phyloP scores from a whole-genome alignment of 2,113 vertebrate species.

The Beaufortia kweichowensis region DNA sequence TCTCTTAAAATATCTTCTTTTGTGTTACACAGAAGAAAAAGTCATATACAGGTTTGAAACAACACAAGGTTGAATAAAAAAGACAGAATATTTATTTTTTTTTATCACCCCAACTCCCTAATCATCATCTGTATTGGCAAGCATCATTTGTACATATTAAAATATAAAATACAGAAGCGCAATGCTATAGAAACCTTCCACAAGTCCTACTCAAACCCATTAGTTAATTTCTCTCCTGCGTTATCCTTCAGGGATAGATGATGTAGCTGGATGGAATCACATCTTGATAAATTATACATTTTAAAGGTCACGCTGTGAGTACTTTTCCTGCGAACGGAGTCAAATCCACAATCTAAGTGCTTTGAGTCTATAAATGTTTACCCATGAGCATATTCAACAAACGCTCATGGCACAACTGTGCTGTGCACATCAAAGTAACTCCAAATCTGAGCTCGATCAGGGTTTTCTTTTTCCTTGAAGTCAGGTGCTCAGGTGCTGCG shows the following conservation, averaged over 20 bases:
- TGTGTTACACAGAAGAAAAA: too few species aligned
- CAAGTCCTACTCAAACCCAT: slow-evolving; percentile 43
- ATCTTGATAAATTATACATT: slow-evolving; percentile 47
- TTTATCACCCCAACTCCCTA: too few species aligned
- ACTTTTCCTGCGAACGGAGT: slow-evolving; percentile 17
- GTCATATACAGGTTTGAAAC: too few species aligned
- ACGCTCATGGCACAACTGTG: neutral
- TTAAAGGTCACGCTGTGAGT: slow-evolving; percentile 47
- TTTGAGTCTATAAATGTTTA: slow-evolving; percentile 43
- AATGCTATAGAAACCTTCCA: slow-evolving; percentile 36
- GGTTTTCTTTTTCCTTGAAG: slow-evolving; percentile 15
- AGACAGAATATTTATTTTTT: too few species aligned
- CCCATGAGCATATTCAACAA: slow-evolving; percentile 38
- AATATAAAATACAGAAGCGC: neutral
- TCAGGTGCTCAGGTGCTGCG: slow-evolving; percentile 12
- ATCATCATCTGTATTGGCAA: too few species aligned
- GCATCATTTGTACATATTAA: neutral
- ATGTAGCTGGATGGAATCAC: slow-evolving; percentile 26
- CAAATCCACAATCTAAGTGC: slow-evolving; percentile 25
- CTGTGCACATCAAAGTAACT: slow-evolving; percentile 3
- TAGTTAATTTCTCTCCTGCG: slow-evolving; percentile 21
- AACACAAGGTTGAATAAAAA: too few species aligned
- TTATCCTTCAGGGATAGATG: slow-evolving; percentile 40
- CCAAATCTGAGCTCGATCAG: neutral
- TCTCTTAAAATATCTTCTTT: too few species aligned